These are phyloP conservation scores for human DNA, from an alignment of 2,113 vertebrate genomes.

Conservation along the genomic window GRCh38 chr13:94203001-94203500, in stretches of 20 bases:
- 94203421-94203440: conserved; percentile 50
- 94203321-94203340: neutral
- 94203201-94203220: neutral
- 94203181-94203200: neutral
- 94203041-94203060: neutral
- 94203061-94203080: conserved; percentile 3
- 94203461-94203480: conserved; percentile 68
- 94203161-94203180: neutral
- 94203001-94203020: conserved; percentile 19
- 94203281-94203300: neutral
- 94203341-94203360: neutral
- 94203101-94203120: too few species aligned
- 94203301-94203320: conserved; percentile 44
- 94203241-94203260: neutral
- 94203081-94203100: neutral
- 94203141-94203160: conserved; percentile 23
- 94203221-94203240: neutral
- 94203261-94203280: neutral
- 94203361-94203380: neutral
- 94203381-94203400: conserved; percentile 37
- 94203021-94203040: neutral
- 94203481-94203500: conserved; percentile 71
- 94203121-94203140: neutral
- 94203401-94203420: conserved; percentile 45
- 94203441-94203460: conserved; percentile 73